Conservation (phyloP, 1,140 invertebrate genomes). For the Heterodera schachtii region DNA sequence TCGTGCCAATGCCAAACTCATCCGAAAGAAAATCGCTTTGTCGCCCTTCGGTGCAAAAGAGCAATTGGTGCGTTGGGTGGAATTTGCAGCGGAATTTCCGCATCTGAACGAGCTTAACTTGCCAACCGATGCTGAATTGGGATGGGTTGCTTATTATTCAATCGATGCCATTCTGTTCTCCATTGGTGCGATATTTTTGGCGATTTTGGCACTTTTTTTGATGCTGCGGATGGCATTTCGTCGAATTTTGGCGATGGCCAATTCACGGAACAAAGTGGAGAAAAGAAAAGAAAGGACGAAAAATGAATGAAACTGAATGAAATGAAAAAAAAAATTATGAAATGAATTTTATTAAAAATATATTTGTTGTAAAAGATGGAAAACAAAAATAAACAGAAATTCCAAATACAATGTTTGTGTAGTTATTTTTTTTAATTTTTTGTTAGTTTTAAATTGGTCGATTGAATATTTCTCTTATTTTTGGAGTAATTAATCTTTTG, state of each 20-base stretch:
- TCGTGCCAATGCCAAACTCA: slow-evolving; percentile 15
- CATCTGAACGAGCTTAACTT: slow-evolving; percentile 33
- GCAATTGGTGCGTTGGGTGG: slow-evolving; percentile 35
- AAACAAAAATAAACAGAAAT: too few species aligned
- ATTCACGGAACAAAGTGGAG: neutral
- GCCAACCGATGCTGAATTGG: slow-evolving; percentile 20
- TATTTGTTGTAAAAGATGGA: too few species aligned
- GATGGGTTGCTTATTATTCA: slow-evolving; percentile 32
- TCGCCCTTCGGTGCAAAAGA: slow-evolving; percentile 22
- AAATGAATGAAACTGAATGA: neutral
- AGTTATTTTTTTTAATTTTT: too few species aligned
- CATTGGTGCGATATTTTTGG: neutral
- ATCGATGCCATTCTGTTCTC: slow-evolving; percentile 28
- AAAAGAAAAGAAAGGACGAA: neutral
- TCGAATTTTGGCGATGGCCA: neutral
- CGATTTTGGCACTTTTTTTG: slow-evolving; percentile 6
- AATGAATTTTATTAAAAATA: too few species aligned
- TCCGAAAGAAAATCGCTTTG: slow-evolving; percentile 21
- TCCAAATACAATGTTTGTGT: too few species aligned
- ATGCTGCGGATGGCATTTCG: neutral
- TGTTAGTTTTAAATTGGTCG: too few species aligned
- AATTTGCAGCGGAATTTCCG: slow-evolving; percentile 34
- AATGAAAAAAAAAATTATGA: too few species aligned
- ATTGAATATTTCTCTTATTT: too few species aligned
- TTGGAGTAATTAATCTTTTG: too few species aligned